Percentiles rank a stretch among this genome's conserved stretches.
Conservation (phyloP, 2,113 vertebrate genomes). For the Narcine bancroftii region DNA sequence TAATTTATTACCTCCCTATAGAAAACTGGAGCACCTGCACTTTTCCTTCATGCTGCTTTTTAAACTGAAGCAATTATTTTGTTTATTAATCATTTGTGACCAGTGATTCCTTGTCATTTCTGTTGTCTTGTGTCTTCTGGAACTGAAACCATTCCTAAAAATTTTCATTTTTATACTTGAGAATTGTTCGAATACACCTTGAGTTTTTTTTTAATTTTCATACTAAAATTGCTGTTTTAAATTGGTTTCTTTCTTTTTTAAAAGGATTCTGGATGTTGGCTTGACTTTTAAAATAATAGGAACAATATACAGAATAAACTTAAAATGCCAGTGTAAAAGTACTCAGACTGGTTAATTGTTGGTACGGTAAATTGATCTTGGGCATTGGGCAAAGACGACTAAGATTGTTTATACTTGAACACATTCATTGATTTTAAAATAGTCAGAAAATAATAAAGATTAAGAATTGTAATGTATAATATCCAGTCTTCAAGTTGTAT, state of each 20-base stretch:
- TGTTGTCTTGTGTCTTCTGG: conserved; percentile 1
- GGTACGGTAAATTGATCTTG: background rate
- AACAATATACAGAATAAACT: conserved; percentile 16
- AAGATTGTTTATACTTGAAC: background rate
- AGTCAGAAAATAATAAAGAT: background rate
- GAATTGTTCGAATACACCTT: background rate
- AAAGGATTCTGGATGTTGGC: conserved; percentile 34
- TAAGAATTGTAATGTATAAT: background rate
- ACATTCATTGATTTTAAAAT: background rate
- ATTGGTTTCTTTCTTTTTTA: conserved; percentile 46
- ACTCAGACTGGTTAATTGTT: background rate
- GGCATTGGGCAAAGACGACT: background rate
- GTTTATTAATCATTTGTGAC: conserved; percentile 31
- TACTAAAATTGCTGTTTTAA: conserved; percentile 53
- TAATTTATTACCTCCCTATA: conserved; percentile 37
- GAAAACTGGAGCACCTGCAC: conserved; percentile 67
- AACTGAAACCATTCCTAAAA: conserved; percentile 27
- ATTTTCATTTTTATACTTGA: conserved; percentile 35
- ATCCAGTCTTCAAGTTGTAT: background rate
- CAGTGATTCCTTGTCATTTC: conserved; percentile 8
- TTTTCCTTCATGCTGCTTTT: conserved; percentile 60
- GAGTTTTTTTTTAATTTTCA: conserved; percentile 46
- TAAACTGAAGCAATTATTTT: conserved; percentile 6
- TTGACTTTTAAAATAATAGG: conserved; percentile 5
- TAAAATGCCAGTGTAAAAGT: background rate